These are phyloP conservation scores for Elysia crispata DNA, from an alignment of 2,888 invertebrate genomes.

Conservation along the genomic window DNA sequence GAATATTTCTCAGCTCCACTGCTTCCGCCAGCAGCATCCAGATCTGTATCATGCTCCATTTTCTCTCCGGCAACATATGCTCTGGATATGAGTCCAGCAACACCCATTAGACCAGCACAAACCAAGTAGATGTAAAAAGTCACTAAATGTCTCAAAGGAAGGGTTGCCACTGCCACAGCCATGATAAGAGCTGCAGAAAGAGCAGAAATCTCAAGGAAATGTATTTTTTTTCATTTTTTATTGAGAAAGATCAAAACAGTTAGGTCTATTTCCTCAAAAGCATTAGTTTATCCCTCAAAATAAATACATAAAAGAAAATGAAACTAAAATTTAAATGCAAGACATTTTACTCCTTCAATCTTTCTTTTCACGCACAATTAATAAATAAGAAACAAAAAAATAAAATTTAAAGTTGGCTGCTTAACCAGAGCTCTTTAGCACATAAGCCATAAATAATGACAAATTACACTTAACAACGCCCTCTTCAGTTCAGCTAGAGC, in stretches of 20 bases:
- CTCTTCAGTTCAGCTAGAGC: no score
- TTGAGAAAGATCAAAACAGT: no score
- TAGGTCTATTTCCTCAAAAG: background rate
- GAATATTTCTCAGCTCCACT: background rate
- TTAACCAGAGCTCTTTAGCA: background rate
- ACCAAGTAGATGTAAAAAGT: conserved; percentile 79
- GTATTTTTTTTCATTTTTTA: background rate
- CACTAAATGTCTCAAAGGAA: conserved; percentile 79
- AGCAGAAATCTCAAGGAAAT: background rate
- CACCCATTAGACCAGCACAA: conserved; percentile 75
- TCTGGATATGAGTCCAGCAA: conserved; percentile 40
- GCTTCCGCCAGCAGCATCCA: conserved; percentile 52
- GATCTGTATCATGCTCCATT: conserved; percentile 71
- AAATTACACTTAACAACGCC: no score
- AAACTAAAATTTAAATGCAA: no score
- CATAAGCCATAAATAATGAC: no score
- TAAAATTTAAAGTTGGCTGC: background rate
- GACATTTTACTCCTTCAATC: no score
- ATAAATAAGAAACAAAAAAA: no score
- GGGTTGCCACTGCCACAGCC: conserved; percentile 78
- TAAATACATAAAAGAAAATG: background rate
- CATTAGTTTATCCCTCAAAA: background rate
- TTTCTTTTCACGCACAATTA: no score
- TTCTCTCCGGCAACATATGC: conserved; percentile 73
- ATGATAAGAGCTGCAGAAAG: conserved; percentile 78